Conservation (phyloP, 2,113 vertebrate species). For the Taurulus bubalis region DNA sequence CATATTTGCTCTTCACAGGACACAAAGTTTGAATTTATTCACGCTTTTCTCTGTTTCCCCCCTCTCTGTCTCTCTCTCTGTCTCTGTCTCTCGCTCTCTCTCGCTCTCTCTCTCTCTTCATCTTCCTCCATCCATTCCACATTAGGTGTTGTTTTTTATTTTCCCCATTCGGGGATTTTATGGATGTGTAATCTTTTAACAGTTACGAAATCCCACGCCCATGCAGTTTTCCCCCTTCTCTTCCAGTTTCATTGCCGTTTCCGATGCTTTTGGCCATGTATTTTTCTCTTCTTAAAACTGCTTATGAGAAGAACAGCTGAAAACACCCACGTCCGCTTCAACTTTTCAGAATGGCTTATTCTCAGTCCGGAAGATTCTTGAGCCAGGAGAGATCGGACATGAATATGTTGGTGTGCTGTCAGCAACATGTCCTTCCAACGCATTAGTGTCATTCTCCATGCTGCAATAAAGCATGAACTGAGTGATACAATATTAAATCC, state of each 20-base stretch:
- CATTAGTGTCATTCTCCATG: constrained; percentile 81
- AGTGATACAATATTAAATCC: constrained; percentile 85
- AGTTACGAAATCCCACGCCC: constrained; percentile 56
- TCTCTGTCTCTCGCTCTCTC: neutral
- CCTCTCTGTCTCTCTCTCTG: neutral
- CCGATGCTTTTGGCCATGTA: constrained; percentile 59
- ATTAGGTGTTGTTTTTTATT: constrained; percentile 60
- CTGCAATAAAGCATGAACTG: constrained; percentile 75
- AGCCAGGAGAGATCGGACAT: constrained; percentile 72
- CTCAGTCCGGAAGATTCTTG: constrained; percentile 60
- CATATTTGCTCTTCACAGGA: constrained; percentile 98
- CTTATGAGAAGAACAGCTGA: constrained; percentile 67
- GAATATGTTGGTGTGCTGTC: constrained; percentile 76
- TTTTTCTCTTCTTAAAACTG: constrained; percentile 65
- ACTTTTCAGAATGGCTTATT: constrained; percentile 72
- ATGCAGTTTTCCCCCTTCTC: constrained; percentile 10
- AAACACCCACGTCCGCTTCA: constrained; percentile 69
- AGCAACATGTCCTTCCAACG: constrained; percentile 70
- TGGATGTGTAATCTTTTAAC: constrained; percentile 42
- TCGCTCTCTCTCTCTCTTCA: neutral
- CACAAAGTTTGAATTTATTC: constrained; percentile 94
- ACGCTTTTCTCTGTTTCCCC: constrained; percentile 87
- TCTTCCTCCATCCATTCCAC: constrained; percentile 38
- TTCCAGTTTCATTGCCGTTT: constrained; percentile 63
- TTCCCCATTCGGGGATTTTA: constrained; percentile 49